These are phyloP conservation scores for Onychostruthus taczanowskii DNA, from an alignment of 2,113 vertebrate species.

Conservation along the genomic window DNA sequence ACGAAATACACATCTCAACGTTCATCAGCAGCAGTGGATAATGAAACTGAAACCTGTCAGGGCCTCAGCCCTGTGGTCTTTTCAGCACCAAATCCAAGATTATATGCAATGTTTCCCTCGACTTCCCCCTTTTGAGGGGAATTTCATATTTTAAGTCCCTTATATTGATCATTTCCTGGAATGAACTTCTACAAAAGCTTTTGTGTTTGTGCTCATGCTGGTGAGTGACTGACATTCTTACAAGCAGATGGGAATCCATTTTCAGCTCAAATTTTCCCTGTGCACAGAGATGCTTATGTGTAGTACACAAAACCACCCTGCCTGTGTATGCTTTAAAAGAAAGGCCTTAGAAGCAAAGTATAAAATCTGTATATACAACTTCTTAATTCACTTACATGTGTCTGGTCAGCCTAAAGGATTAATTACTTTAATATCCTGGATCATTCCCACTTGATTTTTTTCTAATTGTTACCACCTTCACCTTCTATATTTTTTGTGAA, in stretches of 20 bases:
- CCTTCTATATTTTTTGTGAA: too few relatives aligned
- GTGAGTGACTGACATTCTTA: neutral
- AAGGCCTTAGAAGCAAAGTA: neutral
- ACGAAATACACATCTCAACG: neutral
- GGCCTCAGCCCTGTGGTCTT: neutral
- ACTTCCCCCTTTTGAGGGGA: neutral
- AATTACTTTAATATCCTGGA: neutral
- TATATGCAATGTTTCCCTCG: neutral
- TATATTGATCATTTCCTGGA: neutral
- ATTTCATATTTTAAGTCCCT: neutral
- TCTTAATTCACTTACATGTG: neutral
- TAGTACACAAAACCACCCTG: neutral
- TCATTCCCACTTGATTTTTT: neutral
- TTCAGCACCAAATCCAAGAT: neutral
- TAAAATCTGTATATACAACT: neutral
- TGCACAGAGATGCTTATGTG: neutral
- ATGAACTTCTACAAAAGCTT: neutral
- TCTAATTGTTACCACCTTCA: neutral
- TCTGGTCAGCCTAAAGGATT: neutral
- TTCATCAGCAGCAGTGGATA: neutral
- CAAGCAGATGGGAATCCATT: neutral
- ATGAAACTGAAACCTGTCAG: neutral
- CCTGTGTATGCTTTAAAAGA: neutral
- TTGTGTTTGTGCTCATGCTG: neutral
- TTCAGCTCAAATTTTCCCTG: neutral